Evolutionary conservation across 2,113 vertebrate species (phyloP).

Genomic region (Aspiorhynchus laticeps): DNA sequence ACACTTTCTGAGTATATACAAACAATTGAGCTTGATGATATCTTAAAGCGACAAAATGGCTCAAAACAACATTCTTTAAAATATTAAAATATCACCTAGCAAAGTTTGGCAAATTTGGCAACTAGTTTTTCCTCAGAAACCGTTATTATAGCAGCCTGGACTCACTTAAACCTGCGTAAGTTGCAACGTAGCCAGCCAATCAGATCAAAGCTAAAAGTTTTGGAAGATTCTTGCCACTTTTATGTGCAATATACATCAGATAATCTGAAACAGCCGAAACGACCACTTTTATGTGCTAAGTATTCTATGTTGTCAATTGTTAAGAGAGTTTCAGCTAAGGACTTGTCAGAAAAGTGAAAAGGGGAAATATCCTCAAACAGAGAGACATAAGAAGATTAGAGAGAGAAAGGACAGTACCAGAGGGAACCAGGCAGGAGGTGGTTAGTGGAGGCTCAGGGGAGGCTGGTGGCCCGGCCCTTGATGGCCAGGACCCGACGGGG

Average conservation of each 20-base stretch:
- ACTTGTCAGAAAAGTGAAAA: conserved; percentile 47
- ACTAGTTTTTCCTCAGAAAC: background rate
- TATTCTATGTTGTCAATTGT: background rate
- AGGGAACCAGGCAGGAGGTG: conserved; percentile 59
- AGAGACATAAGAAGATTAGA: conserved; percentile 66
- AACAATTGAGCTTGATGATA: background rate
- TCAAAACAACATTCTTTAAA: background rate
- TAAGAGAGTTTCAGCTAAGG: background rate
- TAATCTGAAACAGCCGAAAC: background rate
- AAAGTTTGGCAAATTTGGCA: background rate
- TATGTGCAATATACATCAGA: background rate
- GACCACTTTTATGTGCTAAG: background rate
- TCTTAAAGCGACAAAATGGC: background rate
- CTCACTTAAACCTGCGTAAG: background rate
- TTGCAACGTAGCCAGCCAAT: background rate
- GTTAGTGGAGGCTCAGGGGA: conserved; percentile 83
- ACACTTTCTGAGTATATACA: background rate
- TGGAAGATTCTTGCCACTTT: background rate
- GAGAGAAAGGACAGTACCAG: conserved; percentile 64
- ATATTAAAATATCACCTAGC: background rate
- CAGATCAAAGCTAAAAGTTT: background rate
- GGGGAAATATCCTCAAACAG: conserved; percentile 49
- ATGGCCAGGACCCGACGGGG: conserved; percentile 98
- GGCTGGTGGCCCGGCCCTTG: conserved; percentile 97
- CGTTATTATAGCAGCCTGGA: background rate